Base-by-base conservation (phyloP, 2,113 vertebrate genomes). In the Tylochromis polylepis region DNA sequence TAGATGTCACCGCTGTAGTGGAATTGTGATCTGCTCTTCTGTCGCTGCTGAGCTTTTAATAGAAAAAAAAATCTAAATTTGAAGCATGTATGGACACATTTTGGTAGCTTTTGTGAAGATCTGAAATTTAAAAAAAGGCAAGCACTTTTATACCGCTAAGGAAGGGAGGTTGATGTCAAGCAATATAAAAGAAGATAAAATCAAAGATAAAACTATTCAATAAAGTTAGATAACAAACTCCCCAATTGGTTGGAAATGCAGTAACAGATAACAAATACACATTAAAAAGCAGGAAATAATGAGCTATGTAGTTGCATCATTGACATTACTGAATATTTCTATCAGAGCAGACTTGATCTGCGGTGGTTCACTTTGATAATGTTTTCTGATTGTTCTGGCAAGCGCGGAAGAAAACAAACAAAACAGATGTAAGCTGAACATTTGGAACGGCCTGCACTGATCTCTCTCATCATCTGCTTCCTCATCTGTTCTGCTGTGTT, bases 1-100 rank as follows among this genome's bases (percentile, higher is more conserved):
- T 93, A 95, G 96, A 95, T 94, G 96, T 92, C 96, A 94, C 93
- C 82, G 87, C 91, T 95, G 94, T 62, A 85, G 84, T 91, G 79
- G 34, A 24, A 82, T 87, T 81, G 51, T 51, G n/a, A 81, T 60
- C 20, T 16, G 15, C 43, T 59, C 15, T n/a, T 46, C 77, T 56
- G n/a, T 80, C 12, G 16, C 18, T 16, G 15, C 15, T 81, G 20
- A 70, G 20, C 3, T 41, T 43, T 5, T 41, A 41, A 53, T 56
- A 10, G n/a, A 12, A 59, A 7, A 75, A 70, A 31, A 29, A n/a
- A 65, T 22, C 5, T 36, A 8, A 78, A 36, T 18, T 43, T 11
- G 12, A 88, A 56, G 14, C 5, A 1, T 31, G 62, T 55, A 24
- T 78, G 22, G 18, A 29, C 9, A 10, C n/a, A 70, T 24, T 38